Conservation (phyloP, 2,797 vertebrate genomes). For the Carapus acus region DNA sequence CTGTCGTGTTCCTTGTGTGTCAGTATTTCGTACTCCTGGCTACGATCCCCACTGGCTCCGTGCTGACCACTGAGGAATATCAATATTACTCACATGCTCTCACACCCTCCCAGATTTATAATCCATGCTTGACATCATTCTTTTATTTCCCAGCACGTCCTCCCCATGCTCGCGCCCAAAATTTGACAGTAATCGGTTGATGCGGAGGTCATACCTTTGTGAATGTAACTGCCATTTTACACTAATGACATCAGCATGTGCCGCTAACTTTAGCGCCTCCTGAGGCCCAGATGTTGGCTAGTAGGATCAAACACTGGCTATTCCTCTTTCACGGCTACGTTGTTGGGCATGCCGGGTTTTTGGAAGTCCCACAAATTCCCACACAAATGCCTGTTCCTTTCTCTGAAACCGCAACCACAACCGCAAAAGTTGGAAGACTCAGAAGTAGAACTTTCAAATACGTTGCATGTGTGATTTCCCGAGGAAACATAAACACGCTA, state of each 20-base stretch:
- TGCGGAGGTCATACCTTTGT: conserved; percentile 57
- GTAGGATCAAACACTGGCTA: conserved; percentile 54
- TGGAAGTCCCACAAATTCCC: conserved; percentile 35
- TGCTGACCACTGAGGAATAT: conserved; percentile 21
- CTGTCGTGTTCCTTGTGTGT: conserved; percentile 14
- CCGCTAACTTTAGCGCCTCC: conserved; percentile 64
- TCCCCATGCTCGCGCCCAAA: conserved; percentile 5
- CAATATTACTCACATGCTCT: conserved; percentile 16
- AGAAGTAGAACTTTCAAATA: conserved; percentile 14
- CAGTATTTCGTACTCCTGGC: not conserved
- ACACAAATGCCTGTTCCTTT: conserved; percentile 36
- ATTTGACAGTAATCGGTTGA: conserved; percentile 34
- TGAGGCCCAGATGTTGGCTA: conserved; percentile 68
- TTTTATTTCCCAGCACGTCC: conserved; percentile 19
- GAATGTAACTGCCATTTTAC: conserved; percentile 62
- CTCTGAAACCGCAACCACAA: conserved; percentile 39
- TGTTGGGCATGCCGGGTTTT: conserved; percentile 41
- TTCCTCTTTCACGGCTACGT: conserved; percentile 43
- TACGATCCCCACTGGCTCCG: conserved; percentile 22
- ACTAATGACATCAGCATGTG: conserved; percentile 70
- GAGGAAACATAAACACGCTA: conserved; percentile 21
- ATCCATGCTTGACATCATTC: conserved; percentile 21
- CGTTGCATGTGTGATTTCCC: conserved; percentile 20
- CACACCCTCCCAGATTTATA: conserved; percentile 23
- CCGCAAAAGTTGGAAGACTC: conserved; percentile 34